These are phyloP conservation scores for Spodoptera frugiperda DNA, from an alignment of 1,140 invertebrate species.

Conservation along the genomic window DNA sequence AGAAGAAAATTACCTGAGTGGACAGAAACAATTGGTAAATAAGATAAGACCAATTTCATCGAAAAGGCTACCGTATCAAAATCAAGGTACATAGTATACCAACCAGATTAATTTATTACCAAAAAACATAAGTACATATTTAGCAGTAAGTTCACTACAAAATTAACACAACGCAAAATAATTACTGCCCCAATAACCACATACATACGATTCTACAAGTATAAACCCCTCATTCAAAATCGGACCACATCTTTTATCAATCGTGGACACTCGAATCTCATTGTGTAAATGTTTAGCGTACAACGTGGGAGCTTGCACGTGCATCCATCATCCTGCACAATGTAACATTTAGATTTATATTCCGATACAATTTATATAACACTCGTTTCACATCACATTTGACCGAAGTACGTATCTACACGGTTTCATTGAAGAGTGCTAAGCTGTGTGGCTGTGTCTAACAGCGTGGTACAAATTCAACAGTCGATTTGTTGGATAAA, in stretches of 20 bases:
- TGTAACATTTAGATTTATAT: slow-evolving; percentile 78
- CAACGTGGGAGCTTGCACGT: slow-evolving; percentile 67
- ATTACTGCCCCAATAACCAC: no score
- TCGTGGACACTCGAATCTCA: slow-evolving; percentile 31
- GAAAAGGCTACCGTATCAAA: no score
- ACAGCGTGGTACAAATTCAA: slow-evolving; percentile 11
- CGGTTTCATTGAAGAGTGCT: slow-evolving; percentile 8
- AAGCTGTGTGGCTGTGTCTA: slow-evolving; percentile 1
- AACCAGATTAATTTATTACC: no score
- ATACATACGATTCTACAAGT: no score
- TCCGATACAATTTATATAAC: slow-evolving; percentile 70
- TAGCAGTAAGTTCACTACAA: no score
- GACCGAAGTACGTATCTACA: slow-evolving; percentile 51
- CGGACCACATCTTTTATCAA: slow-evolving; percentile 1
- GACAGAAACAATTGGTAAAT: no score
- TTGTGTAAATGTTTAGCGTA: slow-evolving; percentile 34
- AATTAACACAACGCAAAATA: no score
- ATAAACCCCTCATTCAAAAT: neutral
- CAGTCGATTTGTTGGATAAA: slow-evolving; percentile 26
- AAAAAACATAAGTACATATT: no score
- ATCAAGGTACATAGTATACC: no score
- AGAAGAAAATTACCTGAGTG: no score
- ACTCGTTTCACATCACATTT: slow-evolving; percentile 72
- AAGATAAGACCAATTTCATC: no score
- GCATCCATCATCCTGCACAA: slow-evolving; percentile 58